These are phyloP conservation scores for Cottus gobio DNA, from an alignment of 2,113 vertebrate species.

Conservation along the genomic window DNA sequence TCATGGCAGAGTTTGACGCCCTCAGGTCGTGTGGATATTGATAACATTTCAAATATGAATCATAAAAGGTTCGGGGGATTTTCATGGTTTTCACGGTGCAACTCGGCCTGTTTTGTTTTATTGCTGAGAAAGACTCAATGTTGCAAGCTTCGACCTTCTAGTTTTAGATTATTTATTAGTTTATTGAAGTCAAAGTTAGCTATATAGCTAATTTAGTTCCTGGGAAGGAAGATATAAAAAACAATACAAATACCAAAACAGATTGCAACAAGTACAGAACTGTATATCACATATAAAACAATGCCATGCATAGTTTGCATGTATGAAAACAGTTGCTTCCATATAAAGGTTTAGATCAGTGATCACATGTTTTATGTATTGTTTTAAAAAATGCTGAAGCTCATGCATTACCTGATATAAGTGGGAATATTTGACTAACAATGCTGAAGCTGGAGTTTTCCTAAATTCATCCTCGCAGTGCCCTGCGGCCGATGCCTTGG, in stretches of 20 bases:
- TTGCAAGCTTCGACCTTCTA: neutral
- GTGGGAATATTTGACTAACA: too few relatives aligned
- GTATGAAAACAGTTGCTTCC: neutral
- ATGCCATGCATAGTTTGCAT: neutral
- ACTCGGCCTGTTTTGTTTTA: neutral
- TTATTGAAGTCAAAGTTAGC: neutral
- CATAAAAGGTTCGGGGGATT: neutral
- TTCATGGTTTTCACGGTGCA: neutral
- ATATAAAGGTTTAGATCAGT: neutral
- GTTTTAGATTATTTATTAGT: neutral
- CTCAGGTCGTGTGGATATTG: neutral
- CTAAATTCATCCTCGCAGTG: neutral
- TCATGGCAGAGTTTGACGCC: neutral
- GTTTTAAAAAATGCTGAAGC: neutral
- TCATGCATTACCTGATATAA: too few relatives aligned
- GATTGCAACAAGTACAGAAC: neutral
- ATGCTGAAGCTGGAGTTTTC: neutral
- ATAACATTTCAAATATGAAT: slow-evolving; percentile 11
- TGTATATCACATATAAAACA: neutral
- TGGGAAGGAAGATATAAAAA: neutral
- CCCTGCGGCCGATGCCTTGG: neutral
- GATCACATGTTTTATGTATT: neutral
- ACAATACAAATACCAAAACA: neutral
- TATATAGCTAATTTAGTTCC: neutral
- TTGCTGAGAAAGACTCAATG: neutral